Percentiles rank a stretch among this genome's conserved stretches.
Evolutionary conservation across 2,888 invertebrate genomes (phyloP).

Genomic region (Papilio gigon): DNA sequence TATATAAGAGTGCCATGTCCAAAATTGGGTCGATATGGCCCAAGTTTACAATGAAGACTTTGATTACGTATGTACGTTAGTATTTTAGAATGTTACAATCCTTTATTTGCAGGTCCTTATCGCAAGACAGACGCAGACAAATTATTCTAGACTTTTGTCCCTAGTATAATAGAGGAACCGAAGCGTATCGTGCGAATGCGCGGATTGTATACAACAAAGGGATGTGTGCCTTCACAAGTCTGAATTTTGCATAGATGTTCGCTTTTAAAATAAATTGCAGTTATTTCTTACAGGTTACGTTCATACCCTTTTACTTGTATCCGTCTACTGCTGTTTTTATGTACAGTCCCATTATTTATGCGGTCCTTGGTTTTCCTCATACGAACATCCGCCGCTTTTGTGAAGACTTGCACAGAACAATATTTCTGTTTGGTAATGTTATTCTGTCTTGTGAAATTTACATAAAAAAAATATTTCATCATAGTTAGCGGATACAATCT

Average conservation of each 20-base stretch:
- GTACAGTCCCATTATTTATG: neutral
- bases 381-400: neutral
- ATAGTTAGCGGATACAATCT: neutral
- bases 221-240: slow-evolving; percentile 19
- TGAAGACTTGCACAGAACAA: neutral
- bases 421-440: neutral
- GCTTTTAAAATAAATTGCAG: neutral
- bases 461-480: neutral
- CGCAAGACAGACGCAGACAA: slow-evolving; percentile 15
- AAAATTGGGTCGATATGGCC: too few relatives aligned
- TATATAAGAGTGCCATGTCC: too few relatives aligned
- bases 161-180: slow-evolving; percentile 22
- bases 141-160: slow-evolving; percentile 22
- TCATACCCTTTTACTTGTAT: neutral
- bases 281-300: slow-evolving; percentile 6
- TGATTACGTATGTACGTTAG: too few relatives aligned
- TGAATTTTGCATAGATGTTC: slow-evolving; percentile 12
- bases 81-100: neutral
- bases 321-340: neutral
- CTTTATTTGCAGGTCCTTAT: neutral
- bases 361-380: neutral
- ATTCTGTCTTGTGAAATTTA: neutral
- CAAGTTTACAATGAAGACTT: too few relatives aligned
- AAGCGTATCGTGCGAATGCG: slow-evolving; percentile 8
- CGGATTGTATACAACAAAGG: slow-evolving; percentile 16